phyloP scores from a whole-genome alignment of 2,797 vertebrate species.

The Artibeus jamaicensis region DNA sequence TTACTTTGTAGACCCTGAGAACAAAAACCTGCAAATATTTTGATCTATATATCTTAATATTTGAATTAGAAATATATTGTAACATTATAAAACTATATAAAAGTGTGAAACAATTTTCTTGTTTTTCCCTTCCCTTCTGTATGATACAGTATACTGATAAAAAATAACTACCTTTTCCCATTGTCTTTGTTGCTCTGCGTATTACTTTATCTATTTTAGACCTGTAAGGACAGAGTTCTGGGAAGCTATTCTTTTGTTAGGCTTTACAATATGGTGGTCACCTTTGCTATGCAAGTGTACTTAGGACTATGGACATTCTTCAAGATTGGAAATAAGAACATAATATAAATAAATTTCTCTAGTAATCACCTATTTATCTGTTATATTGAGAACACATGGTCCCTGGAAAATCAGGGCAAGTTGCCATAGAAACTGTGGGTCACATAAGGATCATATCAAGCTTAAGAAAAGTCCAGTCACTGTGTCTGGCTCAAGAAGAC shows the following conservation, averaged over 20 bases:
- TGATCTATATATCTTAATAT: slow-evolving; percentile 19
- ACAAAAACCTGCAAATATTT: slow-evolving; percentile 31
- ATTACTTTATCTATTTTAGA: slow-evolving; percentile 40
- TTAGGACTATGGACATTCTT: neutral
- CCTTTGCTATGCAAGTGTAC: neutral
- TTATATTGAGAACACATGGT: neutral
- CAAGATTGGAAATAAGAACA: slow-evolving; percentile 17
- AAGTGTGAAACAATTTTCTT: neutral
- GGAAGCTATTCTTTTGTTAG: slow-evolving; percentile 24
- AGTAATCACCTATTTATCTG: neutral
- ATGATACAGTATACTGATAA: neutral
- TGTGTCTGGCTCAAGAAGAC: neutral
- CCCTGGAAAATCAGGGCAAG: neutral
- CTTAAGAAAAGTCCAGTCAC: neutral
- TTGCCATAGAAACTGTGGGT: neutral
- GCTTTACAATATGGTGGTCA: neutral
- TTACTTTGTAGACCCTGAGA: slow-evolving; percentile 14
- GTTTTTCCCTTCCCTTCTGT: neutral
- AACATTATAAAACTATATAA: slow-evolving; percentile 30
- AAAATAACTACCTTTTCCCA: neutral
- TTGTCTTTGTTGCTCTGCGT: neutral
- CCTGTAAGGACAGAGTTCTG: neutral
- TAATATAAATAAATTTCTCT: neutral
- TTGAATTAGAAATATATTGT: slow-evolving; percentile 33
- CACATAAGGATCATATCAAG: neutral